A percentile compares a stretch with the other conserved stretches of the same genome.
phyloP scores from a whole-genome alignment of 2,113 vertebrate species.

The Bettongia penicillata region DNA sequence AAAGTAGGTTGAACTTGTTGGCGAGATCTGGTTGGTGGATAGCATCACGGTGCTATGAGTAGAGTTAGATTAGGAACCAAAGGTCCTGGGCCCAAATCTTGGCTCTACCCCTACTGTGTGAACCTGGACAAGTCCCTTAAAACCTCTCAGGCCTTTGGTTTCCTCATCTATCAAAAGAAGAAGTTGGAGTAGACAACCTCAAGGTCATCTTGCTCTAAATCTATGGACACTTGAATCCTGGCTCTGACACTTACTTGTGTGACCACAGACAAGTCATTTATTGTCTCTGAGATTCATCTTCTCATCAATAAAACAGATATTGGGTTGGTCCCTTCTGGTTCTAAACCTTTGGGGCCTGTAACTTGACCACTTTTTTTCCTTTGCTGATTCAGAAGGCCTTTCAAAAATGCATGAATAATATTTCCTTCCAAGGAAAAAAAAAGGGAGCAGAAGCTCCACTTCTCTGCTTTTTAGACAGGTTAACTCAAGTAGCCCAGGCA shows the following conservation, averaged over 20 bases:
- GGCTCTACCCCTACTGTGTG: not conserved
- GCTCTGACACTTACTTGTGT: not conserved
- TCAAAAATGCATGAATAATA: not conserved
- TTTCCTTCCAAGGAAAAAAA: not conserved
- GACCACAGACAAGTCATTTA: not conserved
- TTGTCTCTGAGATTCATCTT: not conserved
- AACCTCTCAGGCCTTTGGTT: not conserved
- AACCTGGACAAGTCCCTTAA: not conserved
- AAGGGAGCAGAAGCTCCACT: not conserved
- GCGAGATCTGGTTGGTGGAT: not conserved
- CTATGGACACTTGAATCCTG: not conserved
- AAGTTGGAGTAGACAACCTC: not conserved
- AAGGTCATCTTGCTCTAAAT: not conserved
- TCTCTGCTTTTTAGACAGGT: not conserved
- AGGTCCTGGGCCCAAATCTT: not conserved
- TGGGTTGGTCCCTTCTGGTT: not conserved
- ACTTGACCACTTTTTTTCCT: not conserved
- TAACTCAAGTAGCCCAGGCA: not conserved
- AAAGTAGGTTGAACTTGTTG: not conserved
- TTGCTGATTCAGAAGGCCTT: not conserved
- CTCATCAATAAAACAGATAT: not conserved
- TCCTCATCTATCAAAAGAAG: not conserved
- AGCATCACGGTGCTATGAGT: not conserved
- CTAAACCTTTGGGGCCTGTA: not conserved
- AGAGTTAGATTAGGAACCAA: not conserved